Evolutionary conservation across 2,888 invertebrate genomes (phyloP).

Genomic region (Dioctria rufipes): DNA sequence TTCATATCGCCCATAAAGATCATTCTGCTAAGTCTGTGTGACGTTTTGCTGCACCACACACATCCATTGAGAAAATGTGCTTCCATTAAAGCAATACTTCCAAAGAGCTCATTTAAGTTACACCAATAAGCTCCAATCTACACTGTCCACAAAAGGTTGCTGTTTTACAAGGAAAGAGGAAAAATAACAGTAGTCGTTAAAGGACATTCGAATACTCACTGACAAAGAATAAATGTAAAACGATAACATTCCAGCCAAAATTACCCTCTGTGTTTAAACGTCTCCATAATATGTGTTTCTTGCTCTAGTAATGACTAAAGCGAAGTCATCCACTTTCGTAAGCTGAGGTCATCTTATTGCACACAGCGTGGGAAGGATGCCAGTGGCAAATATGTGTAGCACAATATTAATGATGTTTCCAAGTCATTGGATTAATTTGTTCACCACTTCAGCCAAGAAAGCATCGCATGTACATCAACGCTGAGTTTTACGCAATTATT

Average conservation of each 20-base stretch:
- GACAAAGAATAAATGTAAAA: background rate
- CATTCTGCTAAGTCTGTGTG: no score
- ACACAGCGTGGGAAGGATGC: background rate
- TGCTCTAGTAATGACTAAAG: background rate
- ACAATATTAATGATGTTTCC: conserved; percentile 29
- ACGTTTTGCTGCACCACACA: no score
- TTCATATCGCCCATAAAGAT: no score
- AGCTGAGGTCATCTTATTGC: background rate
- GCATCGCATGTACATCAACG: background rate
- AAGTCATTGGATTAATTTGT: conserved; percentile 5
- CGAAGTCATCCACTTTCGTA: background rate
- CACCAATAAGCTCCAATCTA: background rate
- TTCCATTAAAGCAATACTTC: background rate
- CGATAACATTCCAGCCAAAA: conserved; percentile 1
- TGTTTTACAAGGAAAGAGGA: background rate
- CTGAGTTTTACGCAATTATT: conserved; percentile 18
- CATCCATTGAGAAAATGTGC: background rate
- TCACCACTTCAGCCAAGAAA: no score
- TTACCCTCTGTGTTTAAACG: background rate
- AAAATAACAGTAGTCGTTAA: conserved; percentile 7
- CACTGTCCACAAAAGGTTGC: background rate
- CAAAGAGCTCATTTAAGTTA: background rate
- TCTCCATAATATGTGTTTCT: background rate
- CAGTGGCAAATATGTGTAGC: background rate
- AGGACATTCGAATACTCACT: background rate